Conservation (phyloP, 2,113 vertebrate species). For the Columbina picui region DNA sequence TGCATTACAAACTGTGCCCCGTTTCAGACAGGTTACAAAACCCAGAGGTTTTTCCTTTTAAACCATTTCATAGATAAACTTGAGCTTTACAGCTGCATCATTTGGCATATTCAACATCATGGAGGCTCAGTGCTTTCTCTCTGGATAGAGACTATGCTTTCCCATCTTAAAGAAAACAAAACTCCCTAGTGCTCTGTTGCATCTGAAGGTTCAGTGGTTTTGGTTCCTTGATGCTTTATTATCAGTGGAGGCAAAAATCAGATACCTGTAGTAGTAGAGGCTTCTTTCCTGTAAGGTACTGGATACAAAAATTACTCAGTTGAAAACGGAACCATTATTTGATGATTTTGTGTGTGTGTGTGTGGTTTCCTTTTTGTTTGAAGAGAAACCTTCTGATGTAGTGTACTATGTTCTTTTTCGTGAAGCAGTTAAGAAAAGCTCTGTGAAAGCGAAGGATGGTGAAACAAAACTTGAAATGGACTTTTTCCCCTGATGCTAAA, state of each 20-base stretch:
- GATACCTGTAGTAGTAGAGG: neutral
- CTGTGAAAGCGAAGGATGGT: neutral
- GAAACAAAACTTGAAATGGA: neutral
- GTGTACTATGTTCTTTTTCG: neutral
- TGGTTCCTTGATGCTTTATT: neutral
- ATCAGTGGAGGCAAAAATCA: neutral
- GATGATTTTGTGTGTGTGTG: neutral
- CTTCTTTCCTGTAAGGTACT: neutral
- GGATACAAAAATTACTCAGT: neutral
- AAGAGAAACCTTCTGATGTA: neutral
- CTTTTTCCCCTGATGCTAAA: neutral
- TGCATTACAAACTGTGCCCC: neutral
- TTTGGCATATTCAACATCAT: neutral
- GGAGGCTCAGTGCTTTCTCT: neutral
- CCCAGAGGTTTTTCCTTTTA: neutral
- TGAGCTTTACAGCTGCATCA: neutral
- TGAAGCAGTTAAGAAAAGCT: neutral
- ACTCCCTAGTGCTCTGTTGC: neutral
- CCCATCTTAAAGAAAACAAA: neutral
- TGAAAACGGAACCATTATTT: neutral
- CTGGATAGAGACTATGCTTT: neutral
- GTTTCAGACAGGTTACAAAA: neutral
- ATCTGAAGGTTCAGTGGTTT: fast-evolving
- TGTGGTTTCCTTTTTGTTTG: neutral
- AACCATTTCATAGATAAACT: neutral